Percentiles rank a stretch among this genome's conserved stretches.
These are phyloP conservation scores for Campylomormyrus tamandua DNA, from an alignment of 2,113 vertebrate species.

Conservation along the genomic window DNA sequence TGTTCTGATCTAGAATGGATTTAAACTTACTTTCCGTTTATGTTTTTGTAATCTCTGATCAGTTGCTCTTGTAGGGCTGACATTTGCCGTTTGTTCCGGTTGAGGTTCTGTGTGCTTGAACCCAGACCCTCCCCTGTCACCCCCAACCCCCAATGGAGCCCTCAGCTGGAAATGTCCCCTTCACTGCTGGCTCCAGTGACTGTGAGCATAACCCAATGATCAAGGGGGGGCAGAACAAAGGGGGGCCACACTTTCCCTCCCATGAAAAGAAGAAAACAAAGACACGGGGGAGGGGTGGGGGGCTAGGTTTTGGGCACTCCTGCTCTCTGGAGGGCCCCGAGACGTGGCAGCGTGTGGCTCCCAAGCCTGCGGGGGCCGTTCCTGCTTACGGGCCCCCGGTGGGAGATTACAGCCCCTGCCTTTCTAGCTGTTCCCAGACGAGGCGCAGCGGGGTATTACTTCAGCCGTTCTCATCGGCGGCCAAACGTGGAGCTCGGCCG, in stretches of 20 bases:
- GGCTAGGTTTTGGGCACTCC: neutral
- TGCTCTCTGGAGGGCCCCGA: neutral
- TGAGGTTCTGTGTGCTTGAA: neutral
- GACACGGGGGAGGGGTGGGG: neutral
- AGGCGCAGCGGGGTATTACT: neutral
- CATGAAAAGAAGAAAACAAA: neutral
- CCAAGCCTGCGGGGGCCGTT: neutral
- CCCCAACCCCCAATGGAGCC: neutral
- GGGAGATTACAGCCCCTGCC: neutral
- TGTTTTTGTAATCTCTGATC: neutral
- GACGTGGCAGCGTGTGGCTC: neutral
- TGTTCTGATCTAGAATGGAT: neutral
- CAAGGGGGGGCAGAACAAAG: neutral
- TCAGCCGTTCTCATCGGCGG: conserved; percentile 12
- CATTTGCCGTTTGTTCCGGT: neutral
- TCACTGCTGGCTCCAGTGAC: neutral
- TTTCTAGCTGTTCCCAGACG: neutral
- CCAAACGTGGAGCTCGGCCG: neutral
- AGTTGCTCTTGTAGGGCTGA: neutral
- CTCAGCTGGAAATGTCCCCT: neutral
- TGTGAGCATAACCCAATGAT: neutral
- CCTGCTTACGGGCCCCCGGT: neutral
- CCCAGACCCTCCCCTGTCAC: neutral
- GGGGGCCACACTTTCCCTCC: neutral
- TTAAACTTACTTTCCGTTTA: neutral